Percentiles rank a stretch among this genome's conserved stretches.
Evolutionary conservation across 2,113 vertebrate species (phyloP).

Genomic region (Corydoras maculifer): DNA sequence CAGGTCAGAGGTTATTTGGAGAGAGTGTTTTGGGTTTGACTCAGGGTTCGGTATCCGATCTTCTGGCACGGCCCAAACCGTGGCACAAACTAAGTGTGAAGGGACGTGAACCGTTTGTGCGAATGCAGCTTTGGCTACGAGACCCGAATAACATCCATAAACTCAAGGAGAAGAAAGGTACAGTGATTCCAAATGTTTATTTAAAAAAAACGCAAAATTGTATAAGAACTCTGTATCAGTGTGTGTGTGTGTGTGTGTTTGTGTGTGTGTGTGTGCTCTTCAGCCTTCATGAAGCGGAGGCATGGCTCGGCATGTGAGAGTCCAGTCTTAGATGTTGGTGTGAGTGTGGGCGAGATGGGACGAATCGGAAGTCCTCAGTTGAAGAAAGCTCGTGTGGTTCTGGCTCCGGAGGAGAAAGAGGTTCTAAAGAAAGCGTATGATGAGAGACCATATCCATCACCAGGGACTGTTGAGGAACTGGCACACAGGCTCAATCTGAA

Average conservation of each 20-base stretch:
- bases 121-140: slow-evolving; percentile 87
- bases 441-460: slow-evolving; percentile 94
- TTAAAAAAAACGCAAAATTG: background rate
- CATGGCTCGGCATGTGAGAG: slow-evolving; percentile 82
- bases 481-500: slow-evolving; percentile 96
- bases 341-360: slow-evolving; percentile 69
- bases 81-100: slow-evolving; percentile 90
- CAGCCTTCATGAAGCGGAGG: slow-evolving; percentile 84
- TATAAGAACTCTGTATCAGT: background rate
- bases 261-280: slow-evolving; percentile 1
- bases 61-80: slow-evolving; percentile 83
- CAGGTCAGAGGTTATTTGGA: slow-evolving; percentile 85
- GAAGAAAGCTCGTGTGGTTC: slow-evolving; percentile 78
- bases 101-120: slow-evolving; percentile 83
- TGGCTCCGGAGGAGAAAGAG: slow-evolving; percentile 80
- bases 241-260: slow-evolving; percentile 19
- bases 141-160: slow-evolving; percentile 86
- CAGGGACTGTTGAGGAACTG: slow-evolving; percentile 96
- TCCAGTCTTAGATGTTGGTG: slow-evolving; percentile 66
- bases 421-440: slow-evolving; percentile 84
- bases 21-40: slow-evolving; percentile 87
- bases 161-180: slow-evolving; percentile 89
- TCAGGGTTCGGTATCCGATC: slow-evolving; percentile 87
- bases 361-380: slow-evolving; percentile 79
- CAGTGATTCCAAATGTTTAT: background rate